Evolutionary conservation across 2,113 vertebrate species (phyloP), one percentile per base, ranked within the genome.

Genomic region (Antechinus flavipes): DNA sequence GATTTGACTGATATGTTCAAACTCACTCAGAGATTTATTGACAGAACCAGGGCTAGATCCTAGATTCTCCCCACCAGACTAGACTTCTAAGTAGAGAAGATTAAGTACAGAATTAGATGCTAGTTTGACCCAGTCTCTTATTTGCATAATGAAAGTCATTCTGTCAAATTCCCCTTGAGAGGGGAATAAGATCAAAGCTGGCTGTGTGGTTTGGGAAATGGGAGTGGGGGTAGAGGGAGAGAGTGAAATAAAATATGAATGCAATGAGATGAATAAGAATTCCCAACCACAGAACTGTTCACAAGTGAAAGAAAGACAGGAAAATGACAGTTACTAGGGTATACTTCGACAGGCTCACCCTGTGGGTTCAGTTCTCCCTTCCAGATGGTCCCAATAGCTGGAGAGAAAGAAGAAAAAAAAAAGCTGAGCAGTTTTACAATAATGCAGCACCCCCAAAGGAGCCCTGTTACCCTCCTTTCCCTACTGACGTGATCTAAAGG

Each of bases 121-220:
- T 94, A 47, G 27, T 52, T 53, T 92, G 94, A 94, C 92, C 95
- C 94, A 52, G 24, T 50, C 25, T 90, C 90, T 95, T 61, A 97
- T 98, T 97, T 97, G 95, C 97, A 96, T 97, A 1, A 0, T 94
- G 92, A 97, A 97, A 97, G 97, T 98, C 97, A 96, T 94, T 90
- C 97, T 97, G 97, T 96, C 95, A 91, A 94, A 92, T 89, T 94
- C 89, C 90, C 47, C 53, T 92, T 91, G 84, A 22, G 55, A 94
- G 89, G 68, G 84, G 84, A 55, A 52, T 91, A n/a, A 96, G 96
- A 97, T 97, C 94, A 98, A 97, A 98, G 97, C 94, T 95, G 24
- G 26, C 42, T 94, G 61, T 89, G 61, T 56, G 89, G 91, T 76
- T 94, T 35, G 76, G 95, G 68, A 61, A 93, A 95, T 90, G 47